These are phyloP conservation scores for Pogonomyrmex californicus DNA, from an alignment of 1,140 invertebrate genomes.

Conservation along the genomic window DNA sequence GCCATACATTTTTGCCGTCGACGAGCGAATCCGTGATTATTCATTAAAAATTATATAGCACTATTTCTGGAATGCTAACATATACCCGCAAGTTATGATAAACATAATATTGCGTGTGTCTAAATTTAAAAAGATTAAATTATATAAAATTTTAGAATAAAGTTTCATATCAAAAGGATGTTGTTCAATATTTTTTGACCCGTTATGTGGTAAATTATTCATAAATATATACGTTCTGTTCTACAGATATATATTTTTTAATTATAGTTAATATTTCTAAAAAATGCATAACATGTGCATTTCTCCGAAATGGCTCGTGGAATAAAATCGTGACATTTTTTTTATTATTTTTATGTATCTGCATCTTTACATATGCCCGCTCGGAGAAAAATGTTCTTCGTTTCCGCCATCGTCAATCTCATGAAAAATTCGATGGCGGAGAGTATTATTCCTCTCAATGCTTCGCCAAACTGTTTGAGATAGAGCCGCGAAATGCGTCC, in stretches of 20 bases:
- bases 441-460: conserved; percentile 40
- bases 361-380: neutral
- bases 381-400: conserved; percentile 15
- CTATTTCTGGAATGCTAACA: neutral
- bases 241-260: neutral
- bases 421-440: conserved; percentile 43
- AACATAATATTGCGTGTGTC: neutral
- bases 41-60: neutral
- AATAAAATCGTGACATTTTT: neutral
- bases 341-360: neutral
- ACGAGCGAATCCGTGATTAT: neutral
- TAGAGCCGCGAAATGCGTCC: conserved; percentile 17
- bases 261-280: neutral
- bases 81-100: neutral
- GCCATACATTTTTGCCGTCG: conserved; percentile 42
- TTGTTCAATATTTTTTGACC: neutral
- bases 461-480: conserved; percentile 43
- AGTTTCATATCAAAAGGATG: neutral
- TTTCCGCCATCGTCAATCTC: conserved; percentile 36
- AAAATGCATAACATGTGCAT: neutral
- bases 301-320: neutral
- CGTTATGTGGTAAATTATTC: neutral
- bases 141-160: neutral
- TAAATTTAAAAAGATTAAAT: conserved; percentile 14
- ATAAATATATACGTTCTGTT: conserved; percentile 1